phyloP scores from a whole-genome alignment of 2,888 invertebrate species.

The Leucoma salicis region DNA sequence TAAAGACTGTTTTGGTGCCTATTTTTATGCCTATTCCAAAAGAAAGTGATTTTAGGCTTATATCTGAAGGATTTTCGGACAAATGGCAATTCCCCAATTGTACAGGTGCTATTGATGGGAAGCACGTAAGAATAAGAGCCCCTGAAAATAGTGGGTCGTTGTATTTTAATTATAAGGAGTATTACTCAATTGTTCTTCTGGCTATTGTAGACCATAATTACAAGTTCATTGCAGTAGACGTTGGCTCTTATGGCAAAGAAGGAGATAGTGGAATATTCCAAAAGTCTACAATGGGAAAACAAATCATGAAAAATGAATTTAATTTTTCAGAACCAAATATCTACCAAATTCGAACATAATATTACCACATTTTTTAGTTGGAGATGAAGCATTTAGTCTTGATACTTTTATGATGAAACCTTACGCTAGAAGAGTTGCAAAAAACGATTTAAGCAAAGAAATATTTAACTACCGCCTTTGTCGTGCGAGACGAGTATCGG shows the following conservation, averaged over 20 bases:
- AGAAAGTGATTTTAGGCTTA: too few relatives aligned
- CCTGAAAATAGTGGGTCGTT: slow-evolving; percentile 19
- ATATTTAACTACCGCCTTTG: too few relatives aligned
- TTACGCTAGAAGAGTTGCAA: slow-evolving; percentile 1
- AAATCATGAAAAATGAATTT: slow-evolving; percentile 9
- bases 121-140: slow-evolving; percentile 21
- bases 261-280: slow-evolving; percentile 28
- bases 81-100: too few relatives aligned
- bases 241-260: slow-evolving; percentile 22
- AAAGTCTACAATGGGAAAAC: slow-evolving; percentile 10
- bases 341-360: slow-evolving; percentile 16
- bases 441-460: too few relatives aligned
- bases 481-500: slow-evolving; percentile 13
- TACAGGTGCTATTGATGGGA: slow-evolving; percentile 24
- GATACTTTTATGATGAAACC: slow-evolving; percentile 23
- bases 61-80: too few relatives aligned
- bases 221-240: slow-evolving; percentile 18
- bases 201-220: slow-evolving; percentile 23
- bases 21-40: too few relatives aligned
- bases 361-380: slow-evolving; percentile 20
- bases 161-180: slow-evolving; percentile 25
- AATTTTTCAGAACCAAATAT: slow-evolving; percentile 17
- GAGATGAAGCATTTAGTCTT: slow-evolving; percentile 18
- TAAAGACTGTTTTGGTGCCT: too few relatives aligned
- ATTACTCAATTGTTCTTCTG: slow-evolving; percentile 20